Evolutionary conservation across 2,797 vertebrate species (phyloP), one percentile per base, ranked within the genome.

Genomic region (Luscinia megarhynchos): DNA sequence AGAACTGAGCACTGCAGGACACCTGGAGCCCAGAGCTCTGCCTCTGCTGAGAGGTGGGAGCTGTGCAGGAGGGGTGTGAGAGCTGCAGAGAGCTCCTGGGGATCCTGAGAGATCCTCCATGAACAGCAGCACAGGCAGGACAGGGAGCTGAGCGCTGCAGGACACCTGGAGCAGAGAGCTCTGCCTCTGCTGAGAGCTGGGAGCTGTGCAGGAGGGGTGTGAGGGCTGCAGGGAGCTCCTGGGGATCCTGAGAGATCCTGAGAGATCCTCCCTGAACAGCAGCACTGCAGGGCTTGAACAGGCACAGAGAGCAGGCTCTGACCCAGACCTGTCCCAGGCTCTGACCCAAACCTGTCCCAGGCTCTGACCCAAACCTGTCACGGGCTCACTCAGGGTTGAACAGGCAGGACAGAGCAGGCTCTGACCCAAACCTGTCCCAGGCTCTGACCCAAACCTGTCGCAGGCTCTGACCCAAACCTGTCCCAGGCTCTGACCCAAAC

Each of bases 161-260:
- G 34, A 34, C 34, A 34, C 2, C 17, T 6, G 43, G 38, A 17
- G 34, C 12, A 30, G 30, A 34, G 59, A 74, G 3, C 6, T 10
- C 23, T 15, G 1, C 4, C 1, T 43, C 6, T 34, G 13, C 66
- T 27, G 29, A 17, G 58, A 10, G 2, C 2, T 15, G 40, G 64
- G 40, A 87, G 77, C 68, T 70, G 53, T 15, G 46, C 1, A 2
- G 29, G 40, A n/a, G 51, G 51, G 57, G 14, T 13, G 18, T 3
- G 68, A 21, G n/a, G 46, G 40, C 53, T 29, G 21, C 48, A 3
- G 1, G 0, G 18, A 11, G 30, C 76, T 40, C 9, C 3, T 1
- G 45, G 76, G 14, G 26, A 50, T 27, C 26, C 48, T 9, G 14
- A 16, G 24, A 27, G 24, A 26, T 27, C 24, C 48, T 10, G 48